Evolutionary conservation across 2,113 vertebrate genomes (phyloP).

Genomic region (Pteronura brasiliensis): DNA sequence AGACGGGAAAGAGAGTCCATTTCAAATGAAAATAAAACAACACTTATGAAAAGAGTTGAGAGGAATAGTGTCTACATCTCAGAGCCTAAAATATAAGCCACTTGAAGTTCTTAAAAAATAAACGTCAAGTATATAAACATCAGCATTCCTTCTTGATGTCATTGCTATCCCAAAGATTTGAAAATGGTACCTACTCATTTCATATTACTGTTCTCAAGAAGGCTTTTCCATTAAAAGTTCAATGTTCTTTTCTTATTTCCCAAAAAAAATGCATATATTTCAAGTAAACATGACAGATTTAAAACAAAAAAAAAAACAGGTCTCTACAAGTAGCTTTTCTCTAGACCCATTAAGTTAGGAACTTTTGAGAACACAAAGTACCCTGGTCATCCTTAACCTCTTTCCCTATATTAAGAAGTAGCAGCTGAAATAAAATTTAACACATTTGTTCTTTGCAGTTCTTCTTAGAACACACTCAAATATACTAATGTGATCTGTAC

Average conservation of each 20-base stretch:
- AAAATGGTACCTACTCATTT: slow-evolving; percentile 26
- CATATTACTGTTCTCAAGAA: slow-evolving; percentile 27
- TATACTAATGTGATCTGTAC: background rate
- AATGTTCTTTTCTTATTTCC: background rate
- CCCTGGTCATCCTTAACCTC: background rate
- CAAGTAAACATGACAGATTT: slow-evolving; percentile 7
- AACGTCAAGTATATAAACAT: slow-evolving; percentile 13
- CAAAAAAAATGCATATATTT: slow-evolving; percentile 12
- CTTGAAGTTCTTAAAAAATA: slow-evolving; percentile 42
- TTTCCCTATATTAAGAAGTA: background rate
- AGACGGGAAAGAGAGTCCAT: background rate
- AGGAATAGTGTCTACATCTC: background rate
- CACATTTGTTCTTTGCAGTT: background rate
- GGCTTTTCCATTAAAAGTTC: slow-evolving; percentile 31
- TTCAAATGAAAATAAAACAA: slow-evolving; percentile 31
- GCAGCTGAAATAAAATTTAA: background rate
- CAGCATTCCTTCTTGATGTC: background rate
- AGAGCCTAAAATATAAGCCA: background rate
- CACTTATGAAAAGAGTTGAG: background rate
- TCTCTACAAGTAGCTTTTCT: slow-evolving; percentile 1
- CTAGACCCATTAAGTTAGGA: slow-evolving; percentile 30
- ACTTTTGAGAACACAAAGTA: background rate
- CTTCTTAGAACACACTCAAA: background rate
- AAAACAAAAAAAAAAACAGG: background rate
- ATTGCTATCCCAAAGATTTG: background rate